Base-by-base conservation (phyloP, 2,113 vertebrate genomes). In the Rynchops niger region DNA sequence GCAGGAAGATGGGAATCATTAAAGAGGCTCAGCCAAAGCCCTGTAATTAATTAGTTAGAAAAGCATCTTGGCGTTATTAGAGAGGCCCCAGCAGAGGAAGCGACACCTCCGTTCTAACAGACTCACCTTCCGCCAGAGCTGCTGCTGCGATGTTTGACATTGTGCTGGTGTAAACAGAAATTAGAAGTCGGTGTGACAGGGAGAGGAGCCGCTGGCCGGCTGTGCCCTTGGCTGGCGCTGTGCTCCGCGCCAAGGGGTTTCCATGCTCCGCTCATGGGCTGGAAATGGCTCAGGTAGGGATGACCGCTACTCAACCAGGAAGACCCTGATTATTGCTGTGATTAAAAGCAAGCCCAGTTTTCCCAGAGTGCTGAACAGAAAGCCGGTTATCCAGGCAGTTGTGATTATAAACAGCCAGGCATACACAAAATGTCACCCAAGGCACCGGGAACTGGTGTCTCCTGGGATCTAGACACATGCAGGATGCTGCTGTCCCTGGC, bases 11-110 rank as follows among this genome's bases (percentile, higher is more conserved):
- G 83, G 80, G 96, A 95, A 77, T 97, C 91, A 97, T 97, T 97
- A 97, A 91, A 88, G 88, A 95, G 90, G 84, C 70, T 90, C 92
- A 88, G 70, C 82, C 92, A 96, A 95, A 88, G 91, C 94, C 84
- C 88, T 94, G 76, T 96, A 97, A 97, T 98, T 97, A 98, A 96
- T 97, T 94, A 96, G 91, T 78, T 97, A 71, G 88, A 94, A 98
- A 97, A 96, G 82, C 88, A 95, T 90, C 96, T 94, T 93, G 82
- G 88, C 9, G 18, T 93, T 82, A 95, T 95, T 80, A 95, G 91
- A 71, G 90, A 96, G 90, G 90, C 62, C 83, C 96, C 91, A 55
- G 82, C 78, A 92, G 94, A 97, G 92, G 88, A 94, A 95, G 82
- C 15, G 23, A 91, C 94, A 55, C 69, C 84, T 74, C 86, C 26